These are phyloP conservation scores for Proales similis DNA, from an alignment of 1,140 invertebrate genomes.

Conservation along the genomic window DNA sequence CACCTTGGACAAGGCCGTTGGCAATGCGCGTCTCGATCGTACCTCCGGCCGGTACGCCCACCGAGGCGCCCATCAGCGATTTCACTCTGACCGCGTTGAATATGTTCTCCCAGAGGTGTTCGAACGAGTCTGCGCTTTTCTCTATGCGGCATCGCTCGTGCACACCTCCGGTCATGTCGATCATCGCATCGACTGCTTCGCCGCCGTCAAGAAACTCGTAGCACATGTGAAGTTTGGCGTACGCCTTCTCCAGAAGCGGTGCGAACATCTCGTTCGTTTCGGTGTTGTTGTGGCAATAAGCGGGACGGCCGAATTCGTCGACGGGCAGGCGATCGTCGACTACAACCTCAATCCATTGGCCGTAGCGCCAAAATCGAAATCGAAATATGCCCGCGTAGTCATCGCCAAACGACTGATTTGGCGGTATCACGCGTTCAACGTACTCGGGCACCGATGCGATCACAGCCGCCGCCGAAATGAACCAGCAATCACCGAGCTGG, in stretches of 20 bases:
- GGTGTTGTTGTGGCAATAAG: slow-evolving; percentile 61
- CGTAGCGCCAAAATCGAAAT: slow-evolving; percentile 71
- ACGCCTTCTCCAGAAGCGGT: slow-evolving; percentile 71
- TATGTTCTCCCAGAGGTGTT: slow-evolving; percentile 15
- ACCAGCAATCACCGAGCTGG: slow-evolving; percentile 40
- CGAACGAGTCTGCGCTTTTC: no score
- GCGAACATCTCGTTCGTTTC: slow-evolving; percentile 70
- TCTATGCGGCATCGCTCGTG: slow-evolving; percentile 51
- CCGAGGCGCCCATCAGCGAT: slow-evolving; percentile 18
- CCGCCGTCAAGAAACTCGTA: slow-evolving; percentile 56
- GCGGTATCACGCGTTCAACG: slow-evolving; percentile 45
- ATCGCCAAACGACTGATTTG: slow-evolving; percentile 43
- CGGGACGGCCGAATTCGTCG: slow-evolving; percentile 61
- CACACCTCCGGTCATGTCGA: slow-evolving; percentile 58
- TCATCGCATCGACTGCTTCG: slow-evolving; percentile 56
- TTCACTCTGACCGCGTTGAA: slow-evolving; percentile 1
- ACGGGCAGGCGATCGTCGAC: slow-evolving; percentile 67
- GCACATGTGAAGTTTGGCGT: slow-evolving; percentile 59
- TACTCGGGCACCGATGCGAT: slow-evolving; percentile 43
- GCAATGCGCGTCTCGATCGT: no score
- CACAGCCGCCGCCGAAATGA: slow-evolving; percentile 45
- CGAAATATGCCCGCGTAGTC: slow-evolving; percentile 53
- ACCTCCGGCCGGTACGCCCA: background rate
- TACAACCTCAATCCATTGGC: slow-evolving; percentile 67
- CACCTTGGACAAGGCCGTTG: no score